Evolutionary conservation across 2,797 vertebrate genomes (phyloP).

Genomic region (Nasua narica): DNA sequence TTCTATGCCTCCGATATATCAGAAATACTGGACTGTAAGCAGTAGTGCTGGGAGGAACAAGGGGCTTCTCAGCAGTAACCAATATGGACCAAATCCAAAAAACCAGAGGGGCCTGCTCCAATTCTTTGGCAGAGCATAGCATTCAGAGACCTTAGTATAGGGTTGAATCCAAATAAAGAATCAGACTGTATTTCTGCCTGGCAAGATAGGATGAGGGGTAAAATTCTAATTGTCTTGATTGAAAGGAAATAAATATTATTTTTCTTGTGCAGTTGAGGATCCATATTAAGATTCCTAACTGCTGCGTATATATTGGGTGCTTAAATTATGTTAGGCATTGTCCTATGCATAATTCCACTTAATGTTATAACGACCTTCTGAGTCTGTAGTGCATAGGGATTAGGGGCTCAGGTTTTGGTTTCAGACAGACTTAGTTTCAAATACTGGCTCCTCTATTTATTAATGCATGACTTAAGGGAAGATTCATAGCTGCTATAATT

Average conservation of each 20-base stretch:
- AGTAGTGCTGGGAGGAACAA: not conserved
- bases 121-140: not conserved
- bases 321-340: not conserved
- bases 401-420: not conserved
- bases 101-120: not conserved
- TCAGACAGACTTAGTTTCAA: constrained; percentile 21
- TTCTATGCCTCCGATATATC: not conserved
- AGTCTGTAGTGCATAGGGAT: not conserved
- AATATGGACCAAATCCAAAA: not conserved
- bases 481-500: not conserved
- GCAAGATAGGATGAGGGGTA: not conserved
- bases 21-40: not conserved
- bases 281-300: not conserved
- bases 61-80: not conserved
- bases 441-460: not conserved
- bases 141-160: not conserved
- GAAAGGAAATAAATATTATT: not conserved
- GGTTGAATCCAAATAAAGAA: not conserved
- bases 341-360: not conserved
- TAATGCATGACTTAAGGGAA: not conserved
- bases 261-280: not conserved
- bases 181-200: not conserved
- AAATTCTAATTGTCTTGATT: constrained; percentile 2
- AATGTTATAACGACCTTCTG: not conserved
- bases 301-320: not conserved